phyloP scores from a whole-genome alignment of 1,140 invertebrate species.

The Heliconius nattereri region DNA sequence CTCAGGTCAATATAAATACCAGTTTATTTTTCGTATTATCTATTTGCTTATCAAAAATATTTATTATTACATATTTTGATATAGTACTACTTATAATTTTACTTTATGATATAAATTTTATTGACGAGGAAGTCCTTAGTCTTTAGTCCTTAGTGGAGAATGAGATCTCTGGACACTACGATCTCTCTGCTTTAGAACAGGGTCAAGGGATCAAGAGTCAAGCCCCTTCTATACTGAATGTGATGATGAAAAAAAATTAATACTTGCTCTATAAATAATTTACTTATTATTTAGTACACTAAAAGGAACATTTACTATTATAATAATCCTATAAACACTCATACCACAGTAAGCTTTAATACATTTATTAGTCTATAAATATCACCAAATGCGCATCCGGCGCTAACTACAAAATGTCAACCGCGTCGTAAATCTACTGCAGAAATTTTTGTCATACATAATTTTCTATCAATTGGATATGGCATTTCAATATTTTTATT shows the following conservation, averaged over 20 bases:
- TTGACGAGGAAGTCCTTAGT: no score
- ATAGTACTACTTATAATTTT: neutral
- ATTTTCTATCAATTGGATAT: conserved; percentile 39
- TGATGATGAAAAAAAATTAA: no score
- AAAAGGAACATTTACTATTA: neutral
- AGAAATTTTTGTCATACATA: conserved; percentile 34
- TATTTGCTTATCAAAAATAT: neutral
- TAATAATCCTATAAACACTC: neutral
- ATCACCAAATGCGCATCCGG: conserved; percentile 48
- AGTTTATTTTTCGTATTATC: conserved; percentile 5
- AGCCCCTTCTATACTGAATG: no score
- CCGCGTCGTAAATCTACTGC: conserved; percentile 56
- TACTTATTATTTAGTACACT: neutral
- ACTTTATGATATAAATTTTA: no score
- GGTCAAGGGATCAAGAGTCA: no score
- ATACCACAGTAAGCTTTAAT: conserved; percentile 5
- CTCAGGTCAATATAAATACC: conserved; percentile 6
- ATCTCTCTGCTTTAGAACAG: no score
- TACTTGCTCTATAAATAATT: no score
- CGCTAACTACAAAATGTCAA: conserved; percentile 57
- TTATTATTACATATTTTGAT: neutral
- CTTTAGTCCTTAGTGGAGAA: no score
- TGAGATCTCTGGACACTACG: no score
- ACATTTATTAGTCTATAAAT: conserved; percentile 41
- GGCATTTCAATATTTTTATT: conserved; percentile 24